Conservation (phyloP, 2,797 vertebrate genomes). For the Ptychobarbus kaznakovi region DNA sequence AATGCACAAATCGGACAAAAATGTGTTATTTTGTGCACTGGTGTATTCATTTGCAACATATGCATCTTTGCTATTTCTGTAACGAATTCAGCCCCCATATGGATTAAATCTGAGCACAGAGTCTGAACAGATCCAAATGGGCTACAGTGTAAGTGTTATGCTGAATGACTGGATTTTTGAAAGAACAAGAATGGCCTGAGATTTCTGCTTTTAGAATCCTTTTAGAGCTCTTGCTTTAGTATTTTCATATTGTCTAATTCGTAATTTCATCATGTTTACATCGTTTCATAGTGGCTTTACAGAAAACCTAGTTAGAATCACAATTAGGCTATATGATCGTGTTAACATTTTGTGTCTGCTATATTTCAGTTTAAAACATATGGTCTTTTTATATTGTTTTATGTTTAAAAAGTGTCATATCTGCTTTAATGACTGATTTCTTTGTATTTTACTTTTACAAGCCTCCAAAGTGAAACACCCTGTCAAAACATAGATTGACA, state of each 20-base stretch:
- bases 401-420: not conserved
- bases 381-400: not conserved
- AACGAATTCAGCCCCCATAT: slow-evolving; percentile 82
- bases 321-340: not conserved
- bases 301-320: not conserved
- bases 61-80: slow-evolving; percentile 73
- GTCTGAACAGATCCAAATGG: slow-evolving; percentile 80
- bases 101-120: slow-evolving; percentile 84
- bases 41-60: slow-evolving; percentile 14
- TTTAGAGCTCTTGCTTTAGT: not conserved
- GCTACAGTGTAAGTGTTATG: slow-evolving; percentile 80
- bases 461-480: slow-evolving; percentile 88
- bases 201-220: not conserved
- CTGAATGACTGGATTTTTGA: not conserved
- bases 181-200: not conserved
- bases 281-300: not conserved
- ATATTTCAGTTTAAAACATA: not conserved
- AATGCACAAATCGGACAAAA: not conserved
- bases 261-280: not conserved
- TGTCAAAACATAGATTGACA: slow-evolving; percentile 85
- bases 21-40: not conserved
- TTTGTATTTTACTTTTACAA: slow-evolving; percentile 67
- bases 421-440: not conserved
- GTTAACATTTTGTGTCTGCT: not conserved
- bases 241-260: not conserved